Base-by-base conservation (phyloP, 2,113 vertebrate species). In the Tragelaphus strepsiceros region DNA sequence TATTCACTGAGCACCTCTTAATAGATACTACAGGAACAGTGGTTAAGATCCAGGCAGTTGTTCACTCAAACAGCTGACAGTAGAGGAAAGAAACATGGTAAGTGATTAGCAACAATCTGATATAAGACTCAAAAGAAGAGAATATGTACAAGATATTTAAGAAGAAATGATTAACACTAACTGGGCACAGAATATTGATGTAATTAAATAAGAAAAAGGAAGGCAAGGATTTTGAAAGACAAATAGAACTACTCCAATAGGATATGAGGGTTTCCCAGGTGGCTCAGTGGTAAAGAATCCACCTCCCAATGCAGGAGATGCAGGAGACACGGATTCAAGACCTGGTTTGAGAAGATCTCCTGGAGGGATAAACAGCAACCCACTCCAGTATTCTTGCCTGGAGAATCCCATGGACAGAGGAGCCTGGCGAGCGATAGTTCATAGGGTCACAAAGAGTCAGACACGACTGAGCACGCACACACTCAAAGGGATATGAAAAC, bases 101-200 rank as follows among this genome's bases (percentile, higher is more conserved):
- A 91, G 6, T 94, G 12, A 92, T 86, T 67, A 90, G 3, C 89
- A 49, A 81, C 12, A 74, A 96, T 83, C 80, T 67, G 61, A 91
- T 16, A 21, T 80, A 94, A 54, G 46, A 94, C 46, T 89, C 80
- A 86, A 84, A 90, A 80, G 59, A 93, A 81, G 21, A 53, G 54
- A 91, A 89, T 2, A 94, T 11, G 12, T 6, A 80, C 5, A 95
- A 91, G 46, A 74, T 24, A 96, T 6, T 49, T 30, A 95, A 91
- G 53, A 95, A 93, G 30, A 88, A 97, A 95, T 59, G 39, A 96
- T 54, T 95, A 86, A 62, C 26, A 39, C 59, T 88, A 96, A 93
- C 46, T 94, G 35, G 53, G 26, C 35, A 90, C 5, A 97, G 24
- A 49, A 30, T 91, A 78, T 59, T n/a, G 81, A 80, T 59, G 53